Conservation (phyloP, 1,140 invertebrate species). For the Sesamia nonagrioides region DNA sequence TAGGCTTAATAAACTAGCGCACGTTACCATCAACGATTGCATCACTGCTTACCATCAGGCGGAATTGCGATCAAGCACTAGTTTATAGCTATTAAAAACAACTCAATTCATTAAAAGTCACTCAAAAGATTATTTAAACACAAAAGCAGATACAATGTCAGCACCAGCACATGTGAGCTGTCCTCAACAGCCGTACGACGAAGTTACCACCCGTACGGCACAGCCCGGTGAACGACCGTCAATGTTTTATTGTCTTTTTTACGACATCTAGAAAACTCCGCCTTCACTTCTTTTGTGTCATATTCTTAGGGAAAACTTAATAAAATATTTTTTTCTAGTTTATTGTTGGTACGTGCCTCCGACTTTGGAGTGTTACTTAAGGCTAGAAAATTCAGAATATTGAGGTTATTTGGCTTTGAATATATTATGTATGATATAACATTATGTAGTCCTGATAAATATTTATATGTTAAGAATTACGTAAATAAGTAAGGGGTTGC, state of each 20-base stretch:
- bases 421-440: not conserved
- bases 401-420: not conserved
- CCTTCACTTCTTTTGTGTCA: conserved; percentile 40
- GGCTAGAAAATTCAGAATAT: conserved; percentile 12
- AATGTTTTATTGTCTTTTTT: conserved; percentile 49
- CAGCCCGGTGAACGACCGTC: conserved; percentile 22
- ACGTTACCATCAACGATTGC: too few relatives aligned
- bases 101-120: too few relatives aligned
- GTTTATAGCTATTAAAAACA: too few relatives aligned
- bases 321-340: conserved; percentile 47
- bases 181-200: conserved; percentile 1
- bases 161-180: not conserved
- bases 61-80: too few relatives aligned
- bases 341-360: conserved; percentile 39
- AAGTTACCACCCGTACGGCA: conserved; percentile 19
- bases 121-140: too few relatives aligned
- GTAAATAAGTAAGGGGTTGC: too few relatives aligned
- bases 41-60: too few relatives aligned
- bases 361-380: not conserved
- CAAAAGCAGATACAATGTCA: not conserved
- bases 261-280: conserved; percentile 42
- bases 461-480: not conserved
- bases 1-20: too few relatives aligned
- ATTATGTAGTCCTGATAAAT: not conserved
- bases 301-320: conserved; percentile 43